Percentiles rank a stretch among this genome's conserved stretches.
phyloP scores from a whole-genome alignment of 2,113 vertebrate species.

The Diphyllodes magnificus region DNA sequence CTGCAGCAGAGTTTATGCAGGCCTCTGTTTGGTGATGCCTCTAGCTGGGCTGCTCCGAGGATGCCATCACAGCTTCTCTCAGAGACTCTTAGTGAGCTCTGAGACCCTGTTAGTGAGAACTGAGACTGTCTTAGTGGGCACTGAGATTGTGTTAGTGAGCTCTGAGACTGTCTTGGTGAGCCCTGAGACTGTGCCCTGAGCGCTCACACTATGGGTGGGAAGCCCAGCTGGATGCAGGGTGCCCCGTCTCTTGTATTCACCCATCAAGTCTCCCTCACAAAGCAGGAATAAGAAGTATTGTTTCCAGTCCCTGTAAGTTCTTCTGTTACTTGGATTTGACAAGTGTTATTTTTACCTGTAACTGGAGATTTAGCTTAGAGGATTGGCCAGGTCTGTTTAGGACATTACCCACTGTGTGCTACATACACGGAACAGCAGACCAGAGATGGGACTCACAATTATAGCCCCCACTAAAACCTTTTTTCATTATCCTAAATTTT shows the following conservation, averaged over 20 bases:
- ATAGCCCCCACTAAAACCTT: background rate
- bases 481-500: background rate
- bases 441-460: background rate
- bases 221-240: background rate
- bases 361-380: background rate
- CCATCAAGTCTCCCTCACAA: background rate
- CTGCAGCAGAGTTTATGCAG: background rate
- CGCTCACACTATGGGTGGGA: accelerated
- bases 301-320: background rate
- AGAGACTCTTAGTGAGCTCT: background rate
- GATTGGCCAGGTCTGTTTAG: background rate
- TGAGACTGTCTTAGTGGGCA: background rate
- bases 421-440: accelerated
- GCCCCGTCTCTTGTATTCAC: accelerated
- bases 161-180: background rate
- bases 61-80: background rate
- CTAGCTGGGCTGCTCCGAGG: background rate
- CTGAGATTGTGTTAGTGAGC: background rate
- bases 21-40: background rate
- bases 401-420: background rate
- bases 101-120: accelerated
- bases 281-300: background rate
- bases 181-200: background rate
- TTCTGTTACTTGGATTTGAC: background rate
- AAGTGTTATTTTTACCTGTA: background rate